Evolutionary conservation across 2,888 invertebrate genomes (phyloP), one percentile per base, ranked within the genome.

Genomic region (Ormyrus thymus): DNA sequence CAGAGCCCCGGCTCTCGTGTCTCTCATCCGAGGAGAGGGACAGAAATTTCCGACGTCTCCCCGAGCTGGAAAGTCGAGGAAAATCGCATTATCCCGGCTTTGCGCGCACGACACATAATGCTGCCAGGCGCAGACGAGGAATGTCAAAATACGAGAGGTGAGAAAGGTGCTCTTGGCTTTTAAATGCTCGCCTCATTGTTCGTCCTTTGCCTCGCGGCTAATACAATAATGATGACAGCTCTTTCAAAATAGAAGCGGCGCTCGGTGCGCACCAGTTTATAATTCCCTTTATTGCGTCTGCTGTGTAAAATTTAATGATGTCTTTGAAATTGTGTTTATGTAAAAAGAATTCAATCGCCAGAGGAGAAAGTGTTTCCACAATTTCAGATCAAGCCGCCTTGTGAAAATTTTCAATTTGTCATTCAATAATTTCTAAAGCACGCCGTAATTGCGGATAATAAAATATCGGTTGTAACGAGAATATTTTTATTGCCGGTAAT

Each of bases 31-130:
- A 46, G 53, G 15, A 1, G 58, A 11, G n/a, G 45, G 43, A n/a
- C 46, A 48, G 66, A 75, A 75, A 66, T 11, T 53, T 13, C 59
- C 53, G 15, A 6, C 13, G 55, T 61, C 58, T 45, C 71, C 77
- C 70, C 72, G 64, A 73, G 48, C 4, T 74, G 76, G 55, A 79
- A 81, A 79, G 68, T 68, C 58, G 61, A n/a, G 58, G 74, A 74
- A 79, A 81, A 81, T 79, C 71, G 78, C 74, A 74, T 81, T 81
- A 76, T 79, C 59, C 69, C 59, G n/a, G n/a, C 46, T 68, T 75
- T 53, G 53, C 46, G 43, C 64, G 72, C 64, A 55, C 70, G 51
- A 46, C 10, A 45, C 10, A 51, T 65, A 70, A 53, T 48, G 9
- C 29, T 4, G 50, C 9, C 46, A 29, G 10, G 2, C 11, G 7